A percentile compares a stretch with the other conserved stretches of the same genome.
Conservation (phyloP, 2,888 invertebrate species). For the Tetranychus truncatus region DNA sequence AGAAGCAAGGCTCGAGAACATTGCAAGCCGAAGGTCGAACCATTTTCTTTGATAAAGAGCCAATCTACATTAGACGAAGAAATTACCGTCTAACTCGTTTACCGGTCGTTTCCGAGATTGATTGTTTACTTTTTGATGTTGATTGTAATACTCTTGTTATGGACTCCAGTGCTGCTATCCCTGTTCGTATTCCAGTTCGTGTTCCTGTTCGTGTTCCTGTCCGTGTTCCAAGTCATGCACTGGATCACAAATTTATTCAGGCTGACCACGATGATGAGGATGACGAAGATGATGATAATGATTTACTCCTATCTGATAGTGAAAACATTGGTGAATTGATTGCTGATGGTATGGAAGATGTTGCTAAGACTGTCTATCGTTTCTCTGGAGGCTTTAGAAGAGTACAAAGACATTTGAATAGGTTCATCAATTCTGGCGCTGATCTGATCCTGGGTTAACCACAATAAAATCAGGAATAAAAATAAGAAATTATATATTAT, state of each 20-base stretch:
- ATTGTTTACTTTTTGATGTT: neutral
- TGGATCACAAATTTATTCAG: no score
- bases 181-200: neutral
- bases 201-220: no score
- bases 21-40: neutral
- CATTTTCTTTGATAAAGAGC: neutral
- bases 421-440: neutral
- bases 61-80: neutral
- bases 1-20: conserved; percentile 1
- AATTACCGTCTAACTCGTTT: neutral
- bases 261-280: neutral
- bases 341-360: neutral
- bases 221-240: no score
- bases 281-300: neutral
- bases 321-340: neutral
- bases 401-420: neutral
- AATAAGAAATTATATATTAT: no score
- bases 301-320: neutral
- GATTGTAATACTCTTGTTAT: neutral
- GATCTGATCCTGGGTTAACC: neutral
- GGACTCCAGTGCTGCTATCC: neutral
- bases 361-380: neutral
- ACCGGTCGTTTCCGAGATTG: neutral
- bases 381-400: neutral
- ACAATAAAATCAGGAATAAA: neutral